Base-by-base conservation (phyloP, 2,113 vertebrate genomes). In the Cyprinodon variegatus region DNA sequence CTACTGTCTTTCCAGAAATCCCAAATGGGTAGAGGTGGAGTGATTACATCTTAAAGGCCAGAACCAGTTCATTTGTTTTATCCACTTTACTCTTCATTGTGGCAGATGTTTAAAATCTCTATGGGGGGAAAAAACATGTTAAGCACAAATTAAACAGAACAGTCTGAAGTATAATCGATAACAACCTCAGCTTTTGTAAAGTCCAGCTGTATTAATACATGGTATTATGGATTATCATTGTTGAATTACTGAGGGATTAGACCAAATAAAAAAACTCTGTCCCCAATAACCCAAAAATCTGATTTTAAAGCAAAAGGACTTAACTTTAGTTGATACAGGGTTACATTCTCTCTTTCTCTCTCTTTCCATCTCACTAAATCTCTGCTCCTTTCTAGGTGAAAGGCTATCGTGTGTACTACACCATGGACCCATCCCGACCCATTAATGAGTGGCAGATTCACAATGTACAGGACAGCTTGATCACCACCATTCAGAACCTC, bases 361-460 rank as follows among this genome's bases (percentile, higher is more conserved):
- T 29, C 29, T 29, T 20, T 57, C 8, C 1, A 4, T 57, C 29
- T 29, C 61, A 50, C 4, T 70, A 12, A 57, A 50, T 40, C 57
- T 81, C 36, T 79, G 40, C 4, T 59, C 5, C 6, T 73, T 48
- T 64, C 9, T 87, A 98, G 93, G 97, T 99, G 83, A 96, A 98
- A 0, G 98, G 98, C 4, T 99, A 99, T 79, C 94, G 98, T 0
- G 94, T 99, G 0, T 99, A 99, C 65, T 99, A 99, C 82, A 99
- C 97, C 85, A 98, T 97, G 96, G 97, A 99, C 76, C 96, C 97
- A 0, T 96, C 96, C 1, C 94, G 96, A 57, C 95, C 96, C 0
- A 96, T 99, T 85, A 96, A 95, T 82, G 96, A 95, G 83, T 99
- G 98, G 98, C 96, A 96, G 93, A 99, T 98, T 76, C 96, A 98